Base-by-base conservation (phyloP, 2,797 vertebrate genomes). In the Huso huso region DNA sequence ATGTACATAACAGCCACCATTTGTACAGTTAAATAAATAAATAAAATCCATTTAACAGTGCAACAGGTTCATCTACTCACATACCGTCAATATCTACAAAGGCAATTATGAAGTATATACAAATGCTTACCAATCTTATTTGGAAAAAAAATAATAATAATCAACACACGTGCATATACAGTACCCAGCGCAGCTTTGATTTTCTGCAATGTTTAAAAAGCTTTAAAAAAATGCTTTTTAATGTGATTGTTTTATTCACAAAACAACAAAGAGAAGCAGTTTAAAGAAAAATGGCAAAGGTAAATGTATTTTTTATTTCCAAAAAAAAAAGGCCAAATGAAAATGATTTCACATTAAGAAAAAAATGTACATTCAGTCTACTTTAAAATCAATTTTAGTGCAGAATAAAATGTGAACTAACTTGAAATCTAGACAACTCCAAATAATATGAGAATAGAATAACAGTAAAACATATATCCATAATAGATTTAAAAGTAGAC, bases 41-140 rank as follows among this genome's bases (percentile, higher is more conserved):
- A 69, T 68, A 63, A 49, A 69, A 15, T 70, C 71, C 70, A 70
- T 70, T 49, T 69, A 66, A 66, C 64, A 69, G 76, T 70, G 70
- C 73, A 80, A 73, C 73, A 75, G 69, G 69, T 72, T 74, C 69
- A 55, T 75, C 70, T 72, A 69, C 48, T 63, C 72, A 75, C 66
- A 64, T 71, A 72, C 62, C 62, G 48, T 50, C 64, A 74, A 73
- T 76, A 75, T 75, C 79, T 74, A 81, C 77, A 82, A 88, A 89
- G 85, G 84, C 88, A 83, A 71, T 83, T 73, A 85, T 86, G 87
- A 87, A 76, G 66, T 86, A 87, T 84, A 68, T 84, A 89, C 84
- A 88, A 84, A 88, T 88, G 83, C 86, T 88, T 86, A 87, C 81
- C 84, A 76, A 75, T 74, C 74, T 75, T 78, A 80, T 80, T 83